phyloP scores from a whole-genome alignment of 2,113 vertebrate genomes.

The Garra rufa region DNA sequence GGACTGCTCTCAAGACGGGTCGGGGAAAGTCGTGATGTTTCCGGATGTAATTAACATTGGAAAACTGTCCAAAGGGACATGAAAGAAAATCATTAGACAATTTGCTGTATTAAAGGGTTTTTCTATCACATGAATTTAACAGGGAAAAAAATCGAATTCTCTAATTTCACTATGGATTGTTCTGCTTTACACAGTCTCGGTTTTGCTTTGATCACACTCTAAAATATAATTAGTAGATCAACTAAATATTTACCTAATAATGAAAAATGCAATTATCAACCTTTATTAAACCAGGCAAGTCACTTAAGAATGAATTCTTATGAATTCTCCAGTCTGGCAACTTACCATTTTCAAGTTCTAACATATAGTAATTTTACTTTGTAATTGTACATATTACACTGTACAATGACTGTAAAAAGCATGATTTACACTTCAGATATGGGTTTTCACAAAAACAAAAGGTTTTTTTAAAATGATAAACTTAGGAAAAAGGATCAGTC shows the following conservation, averaged over 20 bases:
- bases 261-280: background rate
- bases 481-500: no score
- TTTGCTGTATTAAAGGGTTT: background rate
- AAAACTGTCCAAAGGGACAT: background rate
- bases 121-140: background rate
- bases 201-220: background rate
- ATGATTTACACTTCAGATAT: no score
- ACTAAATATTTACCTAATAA: background rate
- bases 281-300: no score
- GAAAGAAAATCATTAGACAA: background rate
- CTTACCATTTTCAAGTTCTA: no score
- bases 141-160: background rate
- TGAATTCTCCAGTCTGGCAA: no score
- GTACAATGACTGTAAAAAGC: no score
- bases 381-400: no score
- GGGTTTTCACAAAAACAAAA: no score
- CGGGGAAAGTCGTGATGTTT: background rate
- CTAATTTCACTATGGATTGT: background rate
- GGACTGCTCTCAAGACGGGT: background rate
- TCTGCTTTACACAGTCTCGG: background rate
- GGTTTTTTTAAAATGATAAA: no score
- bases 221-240: background rate
- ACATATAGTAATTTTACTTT: no score
- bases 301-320: no score
- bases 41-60: background rate